Conservation (phyloP, 2,113 vertebrate species). For the Peromyscus maniculatus region DNA sequence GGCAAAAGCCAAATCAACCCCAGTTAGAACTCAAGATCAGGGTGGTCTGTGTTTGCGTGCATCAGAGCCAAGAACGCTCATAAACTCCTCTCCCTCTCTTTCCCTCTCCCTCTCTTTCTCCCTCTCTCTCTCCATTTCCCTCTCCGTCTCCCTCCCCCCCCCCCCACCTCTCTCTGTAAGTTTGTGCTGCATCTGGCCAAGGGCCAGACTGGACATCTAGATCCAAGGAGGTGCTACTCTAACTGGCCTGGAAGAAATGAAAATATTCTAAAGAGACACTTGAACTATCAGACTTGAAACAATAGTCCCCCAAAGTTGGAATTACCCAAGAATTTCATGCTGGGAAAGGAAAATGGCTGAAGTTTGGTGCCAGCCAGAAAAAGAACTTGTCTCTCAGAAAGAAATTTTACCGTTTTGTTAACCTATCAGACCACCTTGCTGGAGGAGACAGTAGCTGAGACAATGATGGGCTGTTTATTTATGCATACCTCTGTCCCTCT, state of each 20-base stretch:
- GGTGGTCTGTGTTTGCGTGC: background rate
- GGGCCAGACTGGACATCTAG: background rate
- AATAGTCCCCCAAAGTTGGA: background rate
- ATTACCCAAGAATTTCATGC: background rate
- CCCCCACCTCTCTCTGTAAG: too few species aligned
- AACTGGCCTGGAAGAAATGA: background rate
- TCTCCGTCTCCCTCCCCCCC: background rate
- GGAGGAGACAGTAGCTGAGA: background rate
- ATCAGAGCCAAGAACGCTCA: background rate
- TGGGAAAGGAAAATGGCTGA: background rate
- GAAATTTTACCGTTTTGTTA: background rate
- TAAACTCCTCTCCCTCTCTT: background rate
- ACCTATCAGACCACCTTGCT: background rate
- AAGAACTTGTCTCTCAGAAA: background rate
- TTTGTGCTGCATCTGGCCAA: background rate
- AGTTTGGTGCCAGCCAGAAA: background rate
- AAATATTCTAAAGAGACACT: background rate
- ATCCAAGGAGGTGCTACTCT: background rate
- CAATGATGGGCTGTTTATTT: background rate
- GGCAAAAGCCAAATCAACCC: background rate
- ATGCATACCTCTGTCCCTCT: background rate
- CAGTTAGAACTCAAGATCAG: background rate
- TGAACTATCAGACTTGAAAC: background rate
- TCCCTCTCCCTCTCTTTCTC: background rate
- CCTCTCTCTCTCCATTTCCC: background rate